phyloP scores from a whole-genome alignment of 2,888 invertebrate genomes.

The Phalera bucephala region DNA sequence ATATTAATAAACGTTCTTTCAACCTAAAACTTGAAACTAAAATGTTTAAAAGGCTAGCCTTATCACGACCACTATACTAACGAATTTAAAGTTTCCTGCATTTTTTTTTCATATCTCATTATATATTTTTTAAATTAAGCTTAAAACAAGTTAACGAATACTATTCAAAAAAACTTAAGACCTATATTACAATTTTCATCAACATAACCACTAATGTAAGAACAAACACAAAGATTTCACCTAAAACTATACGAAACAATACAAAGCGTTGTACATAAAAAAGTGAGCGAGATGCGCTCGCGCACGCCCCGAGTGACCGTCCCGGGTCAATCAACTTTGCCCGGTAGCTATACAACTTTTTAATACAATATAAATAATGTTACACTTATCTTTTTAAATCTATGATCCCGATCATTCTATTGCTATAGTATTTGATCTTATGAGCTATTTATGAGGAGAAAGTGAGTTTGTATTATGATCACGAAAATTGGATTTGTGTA shows the following conservation, averaged over 20 bases:
- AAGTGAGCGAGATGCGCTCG: constrained; percentile 44
- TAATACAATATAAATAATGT: constrained; percentile 60
- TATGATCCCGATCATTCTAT: constrained; percentile 15
- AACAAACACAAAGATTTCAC: constrained; percentile 27
- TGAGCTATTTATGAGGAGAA: not conserved
- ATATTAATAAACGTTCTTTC: too few species aligned
- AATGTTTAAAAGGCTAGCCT: too few species aligned
- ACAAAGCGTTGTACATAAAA: constrained; percentile 14
- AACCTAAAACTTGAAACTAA: too few species aligned
- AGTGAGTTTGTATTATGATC: not conserved
- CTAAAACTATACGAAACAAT: constrained; percentile 26
- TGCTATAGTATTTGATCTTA: not conserved
- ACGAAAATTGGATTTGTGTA: not conserved
- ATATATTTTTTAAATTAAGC: too few species aligned
- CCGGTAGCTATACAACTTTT: constrained; percentile 60
- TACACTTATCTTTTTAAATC: constrained; percentile 40
- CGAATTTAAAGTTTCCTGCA: too few species aligned
- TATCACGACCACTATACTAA: too few species aligned
- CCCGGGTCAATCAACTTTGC: constrained; percentile 59
- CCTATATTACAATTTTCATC: constrained; percentile 6
- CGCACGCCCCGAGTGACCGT: constrained; percentile 39
- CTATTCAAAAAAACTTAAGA: constrained; percentile 2
- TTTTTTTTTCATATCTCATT: too few species aligned
- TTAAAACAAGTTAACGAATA: too few species aligned
- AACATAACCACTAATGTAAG: too few species aligned